Percentiles rank a stretch among this genome's conserved stretches.
Conservation (phyloP, 2,113 vertebrate genomes). For the Pogona vitticeps region DNA sequence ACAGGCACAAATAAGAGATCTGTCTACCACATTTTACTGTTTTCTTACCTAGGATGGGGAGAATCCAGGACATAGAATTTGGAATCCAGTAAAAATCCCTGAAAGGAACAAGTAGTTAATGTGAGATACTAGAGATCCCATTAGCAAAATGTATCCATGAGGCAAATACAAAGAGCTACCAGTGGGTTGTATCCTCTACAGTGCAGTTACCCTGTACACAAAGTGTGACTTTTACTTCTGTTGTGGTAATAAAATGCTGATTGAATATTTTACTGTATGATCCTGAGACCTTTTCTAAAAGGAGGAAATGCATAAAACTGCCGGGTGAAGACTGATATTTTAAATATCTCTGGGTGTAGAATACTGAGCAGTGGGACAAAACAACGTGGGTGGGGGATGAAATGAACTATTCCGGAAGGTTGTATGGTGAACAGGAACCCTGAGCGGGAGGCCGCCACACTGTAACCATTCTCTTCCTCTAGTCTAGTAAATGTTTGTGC, state of each 20-base stretch:
- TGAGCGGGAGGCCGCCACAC: too few relatives aligned
- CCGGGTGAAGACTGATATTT: background rate
- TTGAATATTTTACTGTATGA: background rate
- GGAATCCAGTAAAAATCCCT: background rate
- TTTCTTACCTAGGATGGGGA: background rate
- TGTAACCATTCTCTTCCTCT: too few relatives aligned
- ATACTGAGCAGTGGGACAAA: too few relatives aligned
- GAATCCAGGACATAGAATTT: background rate
- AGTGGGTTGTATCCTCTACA: background rate
- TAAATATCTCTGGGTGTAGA: too few relatives aligned
- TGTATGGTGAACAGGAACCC: too few relatives aligned
- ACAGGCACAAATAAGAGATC: background rate
- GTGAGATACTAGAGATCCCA: background rate
- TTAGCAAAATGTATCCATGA: background rate
- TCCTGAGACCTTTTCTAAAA: background rate
- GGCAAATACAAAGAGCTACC: background rate
- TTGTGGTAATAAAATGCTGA: background rate
- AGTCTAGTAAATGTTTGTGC: too few relatives aligned
- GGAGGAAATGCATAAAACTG: background rate
- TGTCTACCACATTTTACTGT: background rate
- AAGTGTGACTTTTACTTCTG: background rate
- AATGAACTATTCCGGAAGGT: too few relatives aligned
- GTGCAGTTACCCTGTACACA: conserved; percentile 1
- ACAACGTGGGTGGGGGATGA: too few relatives aligned
- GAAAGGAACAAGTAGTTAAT: background rate